Evolutionary conservation across 2,888 invertebrate species (phyloP).

Genomic region (Heliothis peltigera): DNA sequence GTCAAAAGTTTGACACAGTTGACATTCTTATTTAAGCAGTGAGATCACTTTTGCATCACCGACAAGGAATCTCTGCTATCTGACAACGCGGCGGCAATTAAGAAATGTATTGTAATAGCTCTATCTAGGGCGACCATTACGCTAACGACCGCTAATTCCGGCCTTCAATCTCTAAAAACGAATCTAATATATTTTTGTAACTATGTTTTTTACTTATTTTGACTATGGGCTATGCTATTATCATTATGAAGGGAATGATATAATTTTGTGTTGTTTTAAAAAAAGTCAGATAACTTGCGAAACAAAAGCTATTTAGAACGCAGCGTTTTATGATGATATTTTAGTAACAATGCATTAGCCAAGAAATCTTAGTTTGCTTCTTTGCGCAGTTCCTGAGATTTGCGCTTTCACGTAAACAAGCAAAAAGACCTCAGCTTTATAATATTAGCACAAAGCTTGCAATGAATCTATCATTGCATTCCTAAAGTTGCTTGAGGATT

Average conservation of each 20-base stretch:
- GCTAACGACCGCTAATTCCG: constrained; percentile 83
- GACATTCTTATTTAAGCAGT: constrained; percentile 74
- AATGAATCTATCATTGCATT: too few relatives aligned
- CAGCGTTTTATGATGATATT: constrained; percentile 18
- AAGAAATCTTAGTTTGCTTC: constrained; percentile 27
- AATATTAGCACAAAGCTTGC: too few relatives aligned
- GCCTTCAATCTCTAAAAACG: constrained; percentile 64
- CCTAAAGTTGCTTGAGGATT: not conserved
- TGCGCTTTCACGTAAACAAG: too few relatives aligned
- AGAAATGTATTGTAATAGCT: constrained; percentile 86
- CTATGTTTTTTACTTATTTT: constrained; percentile 40
- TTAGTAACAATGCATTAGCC: constrained; percentile 28
- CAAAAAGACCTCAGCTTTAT: too few relatives aligned
- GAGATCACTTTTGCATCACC: constrained; percentile 86
- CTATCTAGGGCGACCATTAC: constrained; percentile 84
- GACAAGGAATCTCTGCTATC: constrained; percentile 82
- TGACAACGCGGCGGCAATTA: constrained; percentile 80
- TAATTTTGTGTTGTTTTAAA: constrained; percentile 27
- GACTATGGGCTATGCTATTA: constrained; percentile 35
- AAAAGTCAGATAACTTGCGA: constrained; percentile 22
- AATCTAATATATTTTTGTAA: constrained; percentile 46
- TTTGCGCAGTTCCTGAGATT: too few relatives aligned
- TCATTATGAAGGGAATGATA: constrained; percentile 50
- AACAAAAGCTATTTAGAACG: constrained; percentile 30
- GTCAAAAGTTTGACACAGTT: constrained; percentile 58